Evolutionary conservation across 2,797 vertebrate species (phyloP).

Genomic region (Poecilia wingei): DNA sequence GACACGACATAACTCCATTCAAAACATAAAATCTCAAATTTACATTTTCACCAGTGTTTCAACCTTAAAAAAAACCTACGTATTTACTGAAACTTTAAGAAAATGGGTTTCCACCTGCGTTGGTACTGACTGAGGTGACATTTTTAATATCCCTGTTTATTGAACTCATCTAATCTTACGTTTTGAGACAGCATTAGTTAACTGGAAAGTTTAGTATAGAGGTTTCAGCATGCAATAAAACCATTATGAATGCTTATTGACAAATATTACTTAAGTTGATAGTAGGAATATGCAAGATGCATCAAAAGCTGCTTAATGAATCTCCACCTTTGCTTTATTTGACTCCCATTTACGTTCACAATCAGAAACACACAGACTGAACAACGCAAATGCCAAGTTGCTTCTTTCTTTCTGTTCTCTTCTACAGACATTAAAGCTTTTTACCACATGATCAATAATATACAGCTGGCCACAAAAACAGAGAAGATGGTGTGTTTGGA

Average conservation of each 20-base stretch:
- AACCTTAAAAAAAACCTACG: conserved; percentile 26
- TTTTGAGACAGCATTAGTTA: neutral
- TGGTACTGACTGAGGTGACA: conserved; percentile 31
- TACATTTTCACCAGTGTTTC: conserved; percentile 39
- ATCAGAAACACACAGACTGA: conserved; percentile 25
- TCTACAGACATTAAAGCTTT: conserved; percentile 70
- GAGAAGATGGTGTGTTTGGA: conserved; percentile 40
- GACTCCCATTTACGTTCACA: conserved; percentile 33
- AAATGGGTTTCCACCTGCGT: conserved; percentile 29
- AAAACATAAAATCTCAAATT: conserved; percentile 39
- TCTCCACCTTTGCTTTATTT: conserved; percentile 47
- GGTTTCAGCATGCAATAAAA: no score
- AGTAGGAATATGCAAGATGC: neutral
- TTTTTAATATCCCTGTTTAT: conserved; percentile 27
- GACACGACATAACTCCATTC: conserved; percentile 59
- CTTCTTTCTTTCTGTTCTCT: conserved; percentile 39
- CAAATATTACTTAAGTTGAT: neutral
- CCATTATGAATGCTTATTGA: neutral
- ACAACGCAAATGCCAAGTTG: conserved; percentile 46
- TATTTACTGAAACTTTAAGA: conserved; percentile 35
- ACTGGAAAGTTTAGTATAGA: neutral
- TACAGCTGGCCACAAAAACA: conserved; percentile 73
- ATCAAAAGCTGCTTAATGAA: conserved; percentile 42
- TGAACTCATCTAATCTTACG: conserved; percentile 6
- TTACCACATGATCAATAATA: conserved; percentile 79